Evolutionary conservation across 2,113 vertebrate genomes (phyloP).

Genomic region (Pagrus major): DNA sequence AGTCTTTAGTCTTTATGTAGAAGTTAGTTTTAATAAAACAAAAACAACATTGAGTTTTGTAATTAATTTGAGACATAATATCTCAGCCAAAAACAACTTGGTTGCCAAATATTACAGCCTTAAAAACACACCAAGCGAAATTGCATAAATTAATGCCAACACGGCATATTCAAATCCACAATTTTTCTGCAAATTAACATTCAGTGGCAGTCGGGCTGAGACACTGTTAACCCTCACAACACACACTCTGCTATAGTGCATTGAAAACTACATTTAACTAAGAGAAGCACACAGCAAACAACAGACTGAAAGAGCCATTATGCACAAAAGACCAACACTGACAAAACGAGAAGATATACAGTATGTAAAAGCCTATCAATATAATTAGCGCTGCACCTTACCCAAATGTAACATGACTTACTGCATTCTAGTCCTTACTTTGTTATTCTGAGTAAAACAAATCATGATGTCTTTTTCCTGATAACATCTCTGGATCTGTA

Average conservation of each 20-base stretch:
- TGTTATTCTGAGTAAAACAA: background rate
- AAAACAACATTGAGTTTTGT: background rate
- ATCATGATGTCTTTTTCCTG: background rate
- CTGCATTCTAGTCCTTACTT: background rate
- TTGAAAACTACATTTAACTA: conserved; percentile 10
- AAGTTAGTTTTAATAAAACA: background rate
- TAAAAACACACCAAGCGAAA: background rate
- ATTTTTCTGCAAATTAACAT: background rate
- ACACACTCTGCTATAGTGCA: background rate
- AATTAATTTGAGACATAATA: background rate
- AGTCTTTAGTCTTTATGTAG: background rate
- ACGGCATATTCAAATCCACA: conserved; percentile 7
- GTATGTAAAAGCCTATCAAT: background rate
- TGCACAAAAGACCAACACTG: conserved; percentile 1
- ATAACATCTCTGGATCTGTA: conserved; percentile 7
- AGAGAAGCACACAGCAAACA: background rate
- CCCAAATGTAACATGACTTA: background rate
- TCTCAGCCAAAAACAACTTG: background rate
- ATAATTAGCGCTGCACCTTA: background rate
- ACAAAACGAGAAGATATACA: background rate
- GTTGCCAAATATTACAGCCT: background rate
- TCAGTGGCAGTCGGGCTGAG: background rate
- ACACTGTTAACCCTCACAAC: background rate
- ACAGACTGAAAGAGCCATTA: background rate
- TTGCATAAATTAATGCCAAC: background rate